Percentiles rank a stretch among this genome's conserved stretches.
Conservation (phyloP, 2,797 vertebrate species). For the Schizopygopsis malacanthus region DNA sequence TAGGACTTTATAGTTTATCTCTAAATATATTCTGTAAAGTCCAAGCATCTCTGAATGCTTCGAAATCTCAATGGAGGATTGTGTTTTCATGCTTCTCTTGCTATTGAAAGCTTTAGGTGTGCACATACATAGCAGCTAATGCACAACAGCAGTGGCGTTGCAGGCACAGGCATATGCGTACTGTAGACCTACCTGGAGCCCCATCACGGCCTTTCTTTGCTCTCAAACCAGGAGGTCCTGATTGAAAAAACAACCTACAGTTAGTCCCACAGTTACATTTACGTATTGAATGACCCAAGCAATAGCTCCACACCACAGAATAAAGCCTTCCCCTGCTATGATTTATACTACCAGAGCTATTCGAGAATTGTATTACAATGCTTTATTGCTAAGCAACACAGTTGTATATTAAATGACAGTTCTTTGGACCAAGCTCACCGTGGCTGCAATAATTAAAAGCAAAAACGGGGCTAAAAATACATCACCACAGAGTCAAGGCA, state of each 20-base stretch:
- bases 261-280: conserved; percentile 56
- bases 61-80: neutral
- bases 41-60: neutral
- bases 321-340: neutral
- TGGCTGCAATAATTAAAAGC: conserved; percentile 11
- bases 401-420: conserved; percentile 13
- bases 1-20: neutral
- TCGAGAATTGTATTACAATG: neutral
- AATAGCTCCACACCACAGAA: conserved; percentile 21
- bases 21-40: neutral
- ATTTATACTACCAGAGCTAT: conserved; percentile 16
- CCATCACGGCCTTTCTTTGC: conserved; percentile 64
- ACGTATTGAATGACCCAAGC: conserved; percentile 37
- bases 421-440: neutral
- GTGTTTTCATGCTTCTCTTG: conserved; percentile 21
- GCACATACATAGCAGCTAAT: neutral
- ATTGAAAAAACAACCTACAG: conserved; percentile 64
- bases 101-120: conserved; percentile 19
- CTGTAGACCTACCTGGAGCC: conserved; percentile 59
- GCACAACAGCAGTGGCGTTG: conserved; percentile 18
- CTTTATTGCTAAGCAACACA: conserved; percentile 16
- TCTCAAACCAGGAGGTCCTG: conserved; percentile 63
- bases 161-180: conserved; percentile 34
- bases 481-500: conserved; percentile 31
- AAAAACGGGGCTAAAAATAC: conserved; percentile 24